Conservation (phyloP, 2,797 vertebrate genomes). For the Petrocephalus sullivani region DNA sequence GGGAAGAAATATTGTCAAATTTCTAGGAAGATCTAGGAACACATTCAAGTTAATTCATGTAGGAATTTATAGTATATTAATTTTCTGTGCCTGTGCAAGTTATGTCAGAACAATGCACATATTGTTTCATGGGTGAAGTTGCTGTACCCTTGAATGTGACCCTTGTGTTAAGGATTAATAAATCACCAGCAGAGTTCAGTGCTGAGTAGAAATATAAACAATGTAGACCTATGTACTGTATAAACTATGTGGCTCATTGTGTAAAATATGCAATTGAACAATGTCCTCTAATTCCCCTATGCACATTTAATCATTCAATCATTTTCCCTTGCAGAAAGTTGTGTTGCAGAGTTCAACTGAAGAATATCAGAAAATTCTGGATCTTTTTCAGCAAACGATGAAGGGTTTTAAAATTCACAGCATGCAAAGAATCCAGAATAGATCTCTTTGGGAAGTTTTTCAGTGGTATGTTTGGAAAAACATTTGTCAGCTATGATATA, state of each 20-base stretch:
- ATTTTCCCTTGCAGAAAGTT: conserved; percentile 31
- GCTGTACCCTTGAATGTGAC: not conserved
- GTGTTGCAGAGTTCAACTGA: conserved; percentile 43
- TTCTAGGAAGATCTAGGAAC: not conserved
- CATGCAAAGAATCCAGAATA: conserved; percentile 65
- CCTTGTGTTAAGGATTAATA: not conserved
- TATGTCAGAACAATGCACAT: not conserved
- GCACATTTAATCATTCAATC: not conserved
- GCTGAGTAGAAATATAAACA: not conserved
- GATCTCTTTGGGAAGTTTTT: conserved; percentile 64
- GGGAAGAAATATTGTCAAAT: not conserved
- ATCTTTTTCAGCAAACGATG: conserved; percentile 61
- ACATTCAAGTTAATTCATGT: not conserved
- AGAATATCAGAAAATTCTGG: conserved; percentile 62
- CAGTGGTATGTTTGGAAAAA: conserved; percentile 48
- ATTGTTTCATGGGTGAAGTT: not conserved
- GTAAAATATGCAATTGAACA: not conserved
- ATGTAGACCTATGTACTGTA: not conserved
- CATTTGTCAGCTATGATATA: not conserved
- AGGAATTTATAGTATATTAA: no score
- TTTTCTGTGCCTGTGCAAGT: not conserved
- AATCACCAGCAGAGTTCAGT: not conserved
- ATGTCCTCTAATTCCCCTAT: not conserved
- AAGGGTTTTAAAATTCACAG: conserved; percentile 41
- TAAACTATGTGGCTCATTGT: not conserved